Evolutionary conservation across 1,140 invertebrate species (phyloP), one percentile per base, ranked within the genome.

Genomic region (Sweltsa coloradensis): DNA sequence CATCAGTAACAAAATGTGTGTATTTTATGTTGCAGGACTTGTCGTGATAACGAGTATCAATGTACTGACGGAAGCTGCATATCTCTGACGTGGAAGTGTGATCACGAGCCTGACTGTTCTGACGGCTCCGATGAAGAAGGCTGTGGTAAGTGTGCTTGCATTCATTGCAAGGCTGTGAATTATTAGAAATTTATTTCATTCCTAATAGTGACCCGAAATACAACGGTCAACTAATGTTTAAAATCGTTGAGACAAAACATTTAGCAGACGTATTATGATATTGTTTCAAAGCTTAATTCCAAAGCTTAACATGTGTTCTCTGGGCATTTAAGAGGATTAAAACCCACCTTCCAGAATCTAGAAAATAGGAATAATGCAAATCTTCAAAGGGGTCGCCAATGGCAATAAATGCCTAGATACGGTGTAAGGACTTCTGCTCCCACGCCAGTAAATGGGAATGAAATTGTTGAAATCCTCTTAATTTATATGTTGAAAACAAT

Each of bases 51-150:
- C 34, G 74, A 69, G 60, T 75, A 66, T 57, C 67, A 58, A 48
- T 82, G 69, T 56, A 63, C 50, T 49, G 51, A 74, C 61, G 78
- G 79, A 9, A 70, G 65, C 36, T 85, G 83, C 56, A 81, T 85
- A 44, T 72, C 73, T 0, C 57, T 70, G 22, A 64, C 70, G 56
- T 79, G 74, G 63, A 66, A 68, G 53, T 78, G 76, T 51, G 76
- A 81, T 53, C 66, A 66, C 9, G 68, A 75, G 46, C 59, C 66
- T 5, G 78, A 81, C 58, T 81, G 78, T 53, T 61, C 59, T 3
- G 77, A 80, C 54, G 71, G 69, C 34, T 70, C 72, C 0, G 78
- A 81, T 56, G 78, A 81, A 62, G 51, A 57, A 14, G 64, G 71
- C 44, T 74, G 71, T 51, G 68, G 73, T 67, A 67, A 61, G 68